These are phyloP conservation scores for Lethocerus indicus DNA, from an alignment of 1,140 invertebrate genomes.

Conservation along the genomic window DNA sequence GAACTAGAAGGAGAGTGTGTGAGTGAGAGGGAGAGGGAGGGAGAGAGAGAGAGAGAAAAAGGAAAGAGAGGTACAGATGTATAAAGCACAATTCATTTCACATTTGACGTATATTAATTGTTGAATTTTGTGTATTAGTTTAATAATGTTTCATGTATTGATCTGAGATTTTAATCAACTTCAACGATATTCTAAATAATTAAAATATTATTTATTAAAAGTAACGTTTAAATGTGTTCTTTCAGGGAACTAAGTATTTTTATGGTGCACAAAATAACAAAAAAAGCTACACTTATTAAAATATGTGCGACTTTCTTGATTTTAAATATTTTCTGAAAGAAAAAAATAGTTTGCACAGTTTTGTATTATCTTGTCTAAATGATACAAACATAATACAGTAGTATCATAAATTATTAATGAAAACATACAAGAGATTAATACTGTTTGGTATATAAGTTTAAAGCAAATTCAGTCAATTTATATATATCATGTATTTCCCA, in stretches of 20 bases:
- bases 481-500: conserved; percentile 6
- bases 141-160: conserved; percentile 1
- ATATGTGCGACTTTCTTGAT: no score
- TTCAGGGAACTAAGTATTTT: conserved; percentile 9
- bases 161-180: conserved; percentile 12
- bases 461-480: conserved; percentile 6
- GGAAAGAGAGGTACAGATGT: background rate
- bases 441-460: conserved; percentile 1
- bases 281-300: background rate
- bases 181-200: conserved; percentile 16
- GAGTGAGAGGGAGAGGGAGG: no score
- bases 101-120: background rate
- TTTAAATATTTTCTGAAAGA: no score
- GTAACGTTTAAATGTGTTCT: conserved; percentile 13
- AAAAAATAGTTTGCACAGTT: conserved; percentile 8
- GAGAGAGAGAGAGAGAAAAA: no score
- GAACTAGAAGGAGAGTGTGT: background rate
- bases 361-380: background rate
- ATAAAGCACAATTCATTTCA: background rate
- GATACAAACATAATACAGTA: conserved; percentile 1
- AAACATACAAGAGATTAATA: background rate
- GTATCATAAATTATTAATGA: background rate
- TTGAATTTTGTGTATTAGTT: conserved; percentile 3
- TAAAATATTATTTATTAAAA: conserved; percentile 6
- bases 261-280: conserved; percentile 8